These are phyloP conservation scores for Liolophura sinensis DNA, from an alignment of 1,140 invertebrate species.

Conservation along the genomic window DNA sequence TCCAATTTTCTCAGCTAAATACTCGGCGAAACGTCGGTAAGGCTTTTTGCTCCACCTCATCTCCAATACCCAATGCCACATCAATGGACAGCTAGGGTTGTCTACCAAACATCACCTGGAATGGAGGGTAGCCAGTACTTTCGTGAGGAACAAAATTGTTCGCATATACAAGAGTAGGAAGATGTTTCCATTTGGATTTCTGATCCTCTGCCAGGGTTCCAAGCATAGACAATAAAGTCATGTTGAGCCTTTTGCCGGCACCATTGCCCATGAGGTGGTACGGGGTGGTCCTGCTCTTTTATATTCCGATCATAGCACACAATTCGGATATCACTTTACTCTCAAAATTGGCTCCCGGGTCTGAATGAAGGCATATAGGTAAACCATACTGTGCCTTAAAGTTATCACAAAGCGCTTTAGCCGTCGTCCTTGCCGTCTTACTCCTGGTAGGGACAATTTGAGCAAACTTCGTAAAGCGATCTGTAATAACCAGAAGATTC, in stretches of 20 bases:
- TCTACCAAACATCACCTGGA: slow-evolving; percentile 23
- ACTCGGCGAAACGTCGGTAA: no score
- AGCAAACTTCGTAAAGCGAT: slow-evolving; percentile 56
- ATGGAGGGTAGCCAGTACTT: slow-evolving; percentile 20
- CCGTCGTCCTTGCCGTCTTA: slow-evolving; percentile 50
- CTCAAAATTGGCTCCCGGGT: slow-evolving; percentile 47
- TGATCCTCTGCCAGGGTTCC: slow-evolving; percentile 20
- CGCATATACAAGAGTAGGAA: slow-evolving; percentile 19
- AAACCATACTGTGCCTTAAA: slow-evolving; percentile 51
- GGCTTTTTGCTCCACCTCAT: not conserved
- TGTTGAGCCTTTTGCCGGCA: no score
- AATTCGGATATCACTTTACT: slow-evolving; percentile 24
- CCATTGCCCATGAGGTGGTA: slow-evolving; percentile 27
- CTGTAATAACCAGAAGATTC: slow-evolving; percentile 48
- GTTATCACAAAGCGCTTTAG: slow-evolving; percentile 46
- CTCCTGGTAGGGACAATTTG: slow-evolving; percentile 52
- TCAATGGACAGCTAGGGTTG: slow-evolving; percentile 24
- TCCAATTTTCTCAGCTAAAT: no score
- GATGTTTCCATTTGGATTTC: slow-evolving; percentile 23
- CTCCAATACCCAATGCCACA: slow-evolving; percentile 8
- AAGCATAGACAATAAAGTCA: slow-evolving; percentile 15
- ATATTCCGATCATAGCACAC: slow-evolving; percentile 19
- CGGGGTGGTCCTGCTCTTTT: slow-evolving; percentile 24
- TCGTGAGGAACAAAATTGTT: slow-evolving; percentile 25
- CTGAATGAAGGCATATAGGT: slow-evolving; percentile 48